Conservation (phyloP, 2,113 vertebrate species). For the Tachysurus fulvidraco region DNA sequence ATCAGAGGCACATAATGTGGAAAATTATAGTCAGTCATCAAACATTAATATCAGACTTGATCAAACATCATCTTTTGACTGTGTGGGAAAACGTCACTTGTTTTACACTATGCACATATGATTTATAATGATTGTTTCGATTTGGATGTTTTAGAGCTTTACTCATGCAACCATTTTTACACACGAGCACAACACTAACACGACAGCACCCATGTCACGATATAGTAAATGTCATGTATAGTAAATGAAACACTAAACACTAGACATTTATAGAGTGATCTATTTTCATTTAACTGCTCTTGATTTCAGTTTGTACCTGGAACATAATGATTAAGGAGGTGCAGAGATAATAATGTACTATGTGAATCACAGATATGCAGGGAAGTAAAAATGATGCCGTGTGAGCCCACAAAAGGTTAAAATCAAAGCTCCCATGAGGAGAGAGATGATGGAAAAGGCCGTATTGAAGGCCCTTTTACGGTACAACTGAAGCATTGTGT, state of each 20-base stretch:
- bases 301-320: constrained; percentile 25
- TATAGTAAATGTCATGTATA: not conserved
- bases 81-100: constrained; percentile 21
- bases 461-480: not conserved
- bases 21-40: constrained; percentile 12
- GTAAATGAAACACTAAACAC: constrained; percentile 13
- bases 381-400: constrained; percentile 18
- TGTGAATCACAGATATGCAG: constrained; percentile 9
- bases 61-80: constrained; percentile 5
- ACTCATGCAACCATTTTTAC: not conserved
- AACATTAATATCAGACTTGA: constrained; percentile 13
- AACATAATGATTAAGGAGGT: not conserved
- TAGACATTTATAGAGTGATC: constrained; percentile 19
- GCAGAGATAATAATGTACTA: not conserved
- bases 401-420: not conserved
- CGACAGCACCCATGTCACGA: not conserved
- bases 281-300: constrained; percentile 2
- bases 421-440: constrained; percentile 18
- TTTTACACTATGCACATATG: not conserved
- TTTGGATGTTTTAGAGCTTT: not conserved
- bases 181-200: not conserved
- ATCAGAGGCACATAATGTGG: not conserved
- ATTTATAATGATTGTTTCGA: not conserved
- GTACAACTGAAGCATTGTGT: constrained; percentile 16
- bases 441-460: not conserved